Conservation (phyloP, 2,888 invertebrate genomes). For the Monochamus alternatus region DNA sequence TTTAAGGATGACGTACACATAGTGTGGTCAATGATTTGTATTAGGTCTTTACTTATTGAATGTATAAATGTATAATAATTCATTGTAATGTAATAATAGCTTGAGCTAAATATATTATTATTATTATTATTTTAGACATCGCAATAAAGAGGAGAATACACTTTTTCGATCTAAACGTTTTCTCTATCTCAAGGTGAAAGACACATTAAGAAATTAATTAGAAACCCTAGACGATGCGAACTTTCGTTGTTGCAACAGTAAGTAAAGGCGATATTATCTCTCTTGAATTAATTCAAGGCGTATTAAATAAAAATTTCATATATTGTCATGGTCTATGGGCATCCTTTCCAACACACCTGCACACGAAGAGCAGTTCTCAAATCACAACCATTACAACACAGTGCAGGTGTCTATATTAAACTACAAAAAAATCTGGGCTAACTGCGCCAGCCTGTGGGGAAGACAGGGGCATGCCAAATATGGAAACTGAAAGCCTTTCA, state of each 20-base stretch:
- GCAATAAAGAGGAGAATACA: not conserved
- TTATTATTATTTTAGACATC: too few relatives aligned
- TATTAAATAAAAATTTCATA: slow-evolving; percentile 43
- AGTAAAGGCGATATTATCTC: slow-evolving; percentile 34
- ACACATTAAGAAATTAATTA: not conserved
- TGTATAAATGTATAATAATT: too few relatives aligned
- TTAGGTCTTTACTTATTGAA: too few relatives aligned
- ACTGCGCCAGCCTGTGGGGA: slow-evolving; percentile 46
- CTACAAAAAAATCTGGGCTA: slow-evolving; percentile 59
- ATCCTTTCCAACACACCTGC: slow-evolving; percentile 60
- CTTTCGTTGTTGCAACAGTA: slow-evolving; percentile 37
- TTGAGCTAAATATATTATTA: too few relatives aligned
- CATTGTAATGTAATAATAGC: too few relatives aligned
- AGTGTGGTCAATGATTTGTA: too few relatives aligned
- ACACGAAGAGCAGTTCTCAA: slow-evolving; percentile 48
- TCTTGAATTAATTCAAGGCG: slow-evolving; percentile 29
- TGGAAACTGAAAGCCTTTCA: not conserved
- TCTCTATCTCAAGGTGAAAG: not conserved
- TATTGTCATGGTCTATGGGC: slow-evolving; percentile 55
- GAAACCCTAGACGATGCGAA: not conserved
- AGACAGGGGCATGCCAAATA: slow-evolving; percentile 19
- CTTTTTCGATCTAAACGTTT: not conserved
- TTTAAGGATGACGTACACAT: too few relatives aligned
- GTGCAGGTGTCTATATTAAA: slow-evolving; percentile 51
- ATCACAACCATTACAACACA: slow-evolving; percentile 51